Conservation (phyloP, 2,888 invertebrate species). For the Heliconius ethilla region DNA sequence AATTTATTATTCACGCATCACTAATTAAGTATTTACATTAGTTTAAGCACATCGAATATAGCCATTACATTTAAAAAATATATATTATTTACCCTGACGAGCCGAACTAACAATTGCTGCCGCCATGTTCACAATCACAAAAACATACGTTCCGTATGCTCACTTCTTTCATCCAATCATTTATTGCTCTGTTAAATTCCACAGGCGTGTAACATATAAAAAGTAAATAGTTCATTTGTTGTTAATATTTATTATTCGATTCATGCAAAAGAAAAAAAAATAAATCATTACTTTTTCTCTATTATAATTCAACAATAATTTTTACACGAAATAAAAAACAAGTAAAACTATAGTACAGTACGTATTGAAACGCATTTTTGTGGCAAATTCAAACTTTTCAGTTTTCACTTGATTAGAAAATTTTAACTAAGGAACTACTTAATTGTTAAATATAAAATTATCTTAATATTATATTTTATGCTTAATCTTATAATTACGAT, state of each 20-base stretch:
- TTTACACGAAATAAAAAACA: neutral
- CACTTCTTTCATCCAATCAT: neutral
- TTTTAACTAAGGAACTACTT: neutral
- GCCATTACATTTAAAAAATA: slow-evolving; percentile 47
- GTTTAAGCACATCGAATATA: neutral
- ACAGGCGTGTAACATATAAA: neutral
- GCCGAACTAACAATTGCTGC: slow-evolving; percentile 79
- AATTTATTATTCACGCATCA: neutral
- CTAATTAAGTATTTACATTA: neutral
- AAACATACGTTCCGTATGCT: slow-evolving; percentile 55
- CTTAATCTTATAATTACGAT: neutral
- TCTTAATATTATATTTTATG: neutral
- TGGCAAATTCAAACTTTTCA: slow-evolving; percentile 1
- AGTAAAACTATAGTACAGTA: neutral
- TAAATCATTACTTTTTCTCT: neutral
- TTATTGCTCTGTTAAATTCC: neutral
- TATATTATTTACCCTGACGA: slow-evolving; percentile 78
- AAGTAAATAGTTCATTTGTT: neutral
- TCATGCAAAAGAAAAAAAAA: neutral
- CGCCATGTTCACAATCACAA: slow-evolving; percentile 67
- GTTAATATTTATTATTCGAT: no score
- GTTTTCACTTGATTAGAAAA: neutral
- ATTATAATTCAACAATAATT: no score
- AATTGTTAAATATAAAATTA: neutral
- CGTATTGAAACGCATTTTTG: neutral